phyloP scores from a whole-genome alignment of 2,888 invertebrate genomes.

The Chloromyia formosa region DNA sequence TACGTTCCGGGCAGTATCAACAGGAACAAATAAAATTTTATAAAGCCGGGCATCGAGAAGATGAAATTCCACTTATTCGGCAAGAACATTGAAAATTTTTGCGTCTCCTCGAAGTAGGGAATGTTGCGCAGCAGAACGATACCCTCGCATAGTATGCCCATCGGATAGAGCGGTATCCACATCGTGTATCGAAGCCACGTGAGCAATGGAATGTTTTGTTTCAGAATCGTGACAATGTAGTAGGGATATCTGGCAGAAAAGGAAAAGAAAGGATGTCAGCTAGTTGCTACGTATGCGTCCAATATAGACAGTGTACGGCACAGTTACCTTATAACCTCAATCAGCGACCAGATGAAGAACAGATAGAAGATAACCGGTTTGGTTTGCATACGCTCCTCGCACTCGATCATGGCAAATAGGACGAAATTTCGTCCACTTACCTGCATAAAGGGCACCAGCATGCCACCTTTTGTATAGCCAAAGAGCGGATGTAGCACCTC shows the following conservation, averaged over 20 bases:
- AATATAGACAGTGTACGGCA: background rate
- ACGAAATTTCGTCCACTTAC: constrained; percentile 80
- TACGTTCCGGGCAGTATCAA: constrained; percentile 80
- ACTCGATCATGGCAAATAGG: constrained; percentile 82
- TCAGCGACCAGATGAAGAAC: constrained; percentile 82
- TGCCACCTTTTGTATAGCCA: constrained; percentile 84
- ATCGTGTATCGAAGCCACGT: constrained; percentile 94
- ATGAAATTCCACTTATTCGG: constrained; percentile 88
- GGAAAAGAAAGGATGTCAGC: background rate
- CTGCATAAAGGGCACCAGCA: constrained; percentile 79
- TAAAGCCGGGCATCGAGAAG: constrained; percentile 83
- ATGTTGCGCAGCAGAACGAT: constrained; percentile 83
- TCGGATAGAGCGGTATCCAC: constrained; percentile 93
- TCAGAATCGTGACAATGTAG: constrained; percentile 83
- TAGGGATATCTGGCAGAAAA: constrained; percentile 82
- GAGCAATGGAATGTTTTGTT: constrained; percentile 75
- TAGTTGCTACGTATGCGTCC: constrained; percentile 4
- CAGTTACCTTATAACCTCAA: constrained; percentile 82
- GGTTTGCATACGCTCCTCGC: constrained; percentile 85
- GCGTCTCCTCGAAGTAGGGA: constrained; percentile 88
- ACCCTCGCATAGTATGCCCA: constrained; percentile 89
- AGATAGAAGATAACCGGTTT: constrained; percentile 89
- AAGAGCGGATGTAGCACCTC: constrained; percentile 91
- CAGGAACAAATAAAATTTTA: constrained; percentile 80
- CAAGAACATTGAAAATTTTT: constrained; percentile 76